These are phyloP conservation scores for Serinus canaria DNA, from an alignment of 2,113 vertebrate genomes.

Conservation along the genomic window DNA sequence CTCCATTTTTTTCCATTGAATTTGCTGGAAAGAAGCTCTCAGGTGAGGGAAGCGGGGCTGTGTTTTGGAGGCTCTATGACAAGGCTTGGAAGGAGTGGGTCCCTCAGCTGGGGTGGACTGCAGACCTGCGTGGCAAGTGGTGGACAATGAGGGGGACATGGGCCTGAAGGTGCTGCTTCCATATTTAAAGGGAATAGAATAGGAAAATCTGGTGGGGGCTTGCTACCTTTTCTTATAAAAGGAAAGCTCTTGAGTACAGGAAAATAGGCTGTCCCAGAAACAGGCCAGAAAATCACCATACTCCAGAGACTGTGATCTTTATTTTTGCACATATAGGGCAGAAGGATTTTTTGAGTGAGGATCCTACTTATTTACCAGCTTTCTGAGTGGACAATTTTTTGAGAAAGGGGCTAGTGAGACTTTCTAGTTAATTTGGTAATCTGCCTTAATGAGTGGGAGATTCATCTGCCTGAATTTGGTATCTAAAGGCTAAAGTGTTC, in stretches of 20 bases:
- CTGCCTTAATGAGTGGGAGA: not conserved
- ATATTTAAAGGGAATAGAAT: not conserved
- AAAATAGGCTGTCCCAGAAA: conserved; percentile 55
- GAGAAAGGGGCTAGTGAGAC: not conserved
- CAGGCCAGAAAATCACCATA: not conserved
- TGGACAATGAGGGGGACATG: fast-evolving
- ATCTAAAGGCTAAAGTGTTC: not conserved
- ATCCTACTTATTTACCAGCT: not conserved
- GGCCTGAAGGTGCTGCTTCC: not conserved
- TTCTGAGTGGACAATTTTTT: not conserved
- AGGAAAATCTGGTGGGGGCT: not conserved
- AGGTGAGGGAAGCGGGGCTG: not conserved
- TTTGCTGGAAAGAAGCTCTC: not conserved
- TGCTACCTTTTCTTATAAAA: not conserved
- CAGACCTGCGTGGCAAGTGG: not conserved
- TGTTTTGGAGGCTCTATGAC: not conserved
- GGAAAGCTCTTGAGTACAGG: not conserved
- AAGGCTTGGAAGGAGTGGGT: not conserved
- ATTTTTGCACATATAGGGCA: conserved; percentile 40
- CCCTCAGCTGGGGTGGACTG: not conserved
- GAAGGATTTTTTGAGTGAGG: not conserved
- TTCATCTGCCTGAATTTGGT: not conserved
- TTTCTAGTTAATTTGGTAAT: not conserved
- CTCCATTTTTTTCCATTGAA: not conserved
- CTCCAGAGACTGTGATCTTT: conserved; percentile 4